A percentile compares a stretch with the other conserved stretches of the same genome.
Conservation (phyloP, 2,113 vertebrate species). For the Embiotoca jacksoni region DNA sequence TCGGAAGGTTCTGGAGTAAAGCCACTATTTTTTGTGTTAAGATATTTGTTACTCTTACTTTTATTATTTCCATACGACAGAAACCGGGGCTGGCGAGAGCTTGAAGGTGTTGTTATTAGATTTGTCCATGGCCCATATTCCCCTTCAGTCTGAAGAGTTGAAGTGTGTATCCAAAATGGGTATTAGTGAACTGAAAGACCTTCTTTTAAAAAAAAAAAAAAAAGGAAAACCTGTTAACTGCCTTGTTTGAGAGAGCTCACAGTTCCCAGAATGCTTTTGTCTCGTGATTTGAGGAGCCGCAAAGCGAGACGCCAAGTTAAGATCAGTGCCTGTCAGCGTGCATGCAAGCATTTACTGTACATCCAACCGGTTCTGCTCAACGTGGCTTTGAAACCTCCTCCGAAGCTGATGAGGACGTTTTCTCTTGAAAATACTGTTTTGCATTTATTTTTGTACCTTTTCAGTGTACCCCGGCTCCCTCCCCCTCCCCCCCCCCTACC, state of each 20-base stretch:
- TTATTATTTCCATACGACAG: slow-evolving; percentile 50
- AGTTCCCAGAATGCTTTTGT: slow-evolving; percentile 74
- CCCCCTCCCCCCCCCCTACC: neutral
- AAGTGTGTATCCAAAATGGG: slow-evolving; percentile 29
- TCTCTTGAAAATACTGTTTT: slow-evolving; percentile 70
- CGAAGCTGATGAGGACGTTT: slow-evolving; percentile 27
- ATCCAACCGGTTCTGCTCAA: slow-evolving; percentile 59
- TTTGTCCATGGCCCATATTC: slow-evolving; percentile 47
- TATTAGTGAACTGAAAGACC: slow-evolving; percentile 33
- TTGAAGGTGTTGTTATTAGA: slow-evolving; percentile 34
- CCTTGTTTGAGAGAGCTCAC: slow-evolving; percentile 74
- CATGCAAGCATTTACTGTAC: slow-evolving; percentile 78
- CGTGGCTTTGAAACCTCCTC: slow-evolving; percentile 56
- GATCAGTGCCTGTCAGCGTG: slow-evolving; percentile 83
- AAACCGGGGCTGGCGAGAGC: slow-evolving; percentile 40
- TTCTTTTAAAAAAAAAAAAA: slow-evolving; percentile 14
- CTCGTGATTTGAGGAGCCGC: slow-evolving; percentile 62
- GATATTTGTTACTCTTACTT: slow-evolving; percentile 62
- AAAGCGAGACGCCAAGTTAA: slow-evolving; percentile 71
- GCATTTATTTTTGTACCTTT: slow-evolving; percentile 73
- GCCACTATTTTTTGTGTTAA: slow-evolving; percentile 79
- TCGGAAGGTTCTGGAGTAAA: slow-evolving; percentile 73
- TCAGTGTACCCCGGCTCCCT: neutral
- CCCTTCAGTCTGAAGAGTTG: slow-evolving; percentile 15
- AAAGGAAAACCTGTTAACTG: slow-evolving; percentile 63